These are phyloP conservation scores for Heliopora coerulea DNA, from an alignment of 92 coral and sea anemone species.

Conservation along the genomic window DNA sequence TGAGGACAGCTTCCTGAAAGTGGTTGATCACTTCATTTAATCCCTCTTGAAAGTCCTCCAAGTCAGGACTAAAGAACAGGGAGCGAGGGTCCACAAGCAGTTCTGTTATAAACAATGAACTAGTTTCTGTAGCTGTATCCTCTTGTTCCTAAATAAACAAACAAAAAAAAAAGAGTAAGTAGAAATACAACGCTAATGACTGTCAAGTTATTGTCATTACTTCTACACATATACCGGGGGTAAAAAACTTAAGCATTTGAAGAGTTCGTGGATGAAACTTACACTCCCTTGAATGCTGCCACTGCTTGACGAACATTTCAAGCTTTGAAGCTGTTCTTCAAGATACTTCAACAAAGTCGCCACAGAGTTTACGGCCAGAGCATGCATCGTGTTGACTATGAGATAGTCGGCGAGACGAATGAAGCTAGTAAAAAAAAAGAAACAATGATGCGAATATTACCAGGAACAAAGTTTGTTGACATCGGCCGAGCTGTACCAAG, in stretches of 20 bases:
- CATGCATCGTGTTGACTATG: slow-evolving; percentile 99
- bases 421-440: slow-evolving; percentile 80
- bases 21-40: slow-evolving; percentile 89
- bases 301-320: slow-evolving; percentile 9
- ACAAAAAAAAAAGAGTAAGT: too few species aligned
- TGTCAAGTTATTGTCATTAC: too few species aligned
- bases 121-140: slow-evolving; percentile 77
- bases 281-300: slow-evolving; percentile 48
- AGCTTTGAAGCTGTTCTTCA: slow-evolving; percentile 86
- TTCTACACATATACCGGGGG: too few species aligned
- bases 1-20: slow-evolving; percentile 96
- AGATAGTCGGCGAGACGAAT: slow-evolving; percentile 98
- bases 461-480: too few species aligned
- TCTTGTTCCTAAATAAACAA: slow-evolving; percentile 23
- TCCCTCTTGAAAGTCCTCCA: slow-evolving; percentile 98
- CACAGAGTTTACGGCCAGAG: slow-evolving; percentile 97
- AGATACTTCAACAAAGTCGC: slow-evolving; percentile 92
- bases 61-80: slow-evolving; percentile 76
- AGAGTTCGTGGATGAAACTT: slow-evolving; percentile 4
- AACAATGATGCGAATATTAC: too few species aligned
- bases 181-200: too few species aligned
- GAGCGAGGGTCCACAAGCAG: slow-evolving; percentile 87
- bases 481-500: too few species aligned
- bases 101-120: slow-evolving; percentile 89
- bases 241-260: neutral